Base-by-base conservation (phyloP, 30 jellyfish, hydroid and myxozoan genomes). In the Chrysaora quinquecirrha region DNA sequence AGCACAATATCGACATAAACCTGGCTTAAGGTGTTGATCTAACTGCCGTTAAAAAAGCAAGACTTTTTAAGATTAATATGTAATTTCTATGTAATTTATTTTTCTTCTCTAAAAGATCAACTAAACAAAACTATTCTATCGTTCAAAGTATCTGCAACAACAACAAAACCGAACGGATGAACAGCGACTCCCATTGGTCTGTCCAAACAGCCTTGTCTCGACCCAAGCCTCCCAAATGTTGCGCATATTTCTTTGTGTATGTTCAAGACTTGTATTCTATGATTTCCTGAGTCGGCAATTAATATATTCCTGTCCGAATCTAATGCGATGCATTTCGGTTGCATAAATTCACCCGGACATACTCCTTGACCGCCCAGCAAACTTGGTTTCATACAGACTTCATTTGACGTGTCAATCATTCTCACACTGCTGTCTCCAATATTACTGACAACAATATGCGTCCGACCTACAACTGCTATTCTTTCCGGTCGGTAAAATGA, bases 181-280 rank as follows among this genome's bases (percentile, higher is more conserved):
- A 76, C 84, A 3, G 90, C 91, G 16, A 87, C 75, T 1, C 64
- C 91, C 20, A 66, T 19, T 30, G 96, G 96, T 28, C 32, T 76
- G 48, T 87, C 85, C 60, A 87, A 84, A 73, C 96, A 77, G 1
- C 90, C 87, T 19, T 76, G 86, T 35, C 82, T 73, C 0, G 84
- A 79, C 0, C 96, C 96, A 2, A 87, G 87, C 38, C 88, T 70
- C 27, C 96, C 96, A 25, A 78, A 60, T 25, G 72, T 72, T n/a
- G 91, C 87, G 1, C 64, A 21, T 14, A 30, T 68, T 19, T 56
- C 87, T 20, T 43, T 27, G 19, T 71, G 81, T 29, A 32, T 60
- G 34, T 78, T 69, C 18, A 87, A 46, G 14, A 87, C 91, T 31
- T 87, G 96, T 28, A 87, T 61, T 19, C 96, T 84, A 56, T 87